Evolutionary conservation across 35 echinoderm and acorn worm genomes (phyloP).

Genomic region (Lytechinus variegatus): DNA sequence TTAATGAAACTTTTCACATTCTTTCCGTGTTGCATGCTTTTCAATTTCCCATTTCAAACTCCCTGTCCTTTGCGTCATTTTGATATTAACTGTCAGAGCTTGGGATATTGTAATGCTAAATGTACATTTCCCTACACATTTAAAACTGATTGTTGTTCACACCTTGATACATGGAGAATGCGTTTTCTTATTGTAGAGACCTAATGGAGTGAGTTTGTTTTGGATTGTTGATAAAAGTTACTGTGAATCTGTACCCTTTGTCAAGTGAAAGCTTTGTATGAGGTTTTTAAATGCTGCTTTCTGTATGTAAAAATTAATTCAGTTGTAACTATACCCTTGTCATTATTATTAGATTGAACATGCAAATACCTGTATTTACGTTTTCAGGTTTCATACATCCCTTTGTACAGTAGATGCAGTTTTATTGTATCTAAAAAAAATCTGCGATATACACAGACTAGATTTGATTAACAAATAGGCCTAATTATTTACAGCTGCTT

Average conservation of each 20-base stretch:
- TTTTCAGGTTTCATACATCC: too few species aligned
- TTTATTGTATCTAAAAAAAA: too few species aligned
- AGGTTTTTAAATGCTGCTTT: neutral
- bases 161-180: neutral
- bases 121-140: neutral
- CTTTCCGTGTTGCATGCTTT: conserved; percentile 9
- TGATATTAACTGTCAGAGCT: neutral
- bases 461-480: too few species aligned
- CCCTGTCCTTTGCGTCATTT: conserved; percentile 16
- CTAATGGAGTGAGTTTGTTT: neutral
- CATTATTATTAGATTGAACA: too few species aligned
- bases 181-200: neutral
- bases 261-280: neutral
- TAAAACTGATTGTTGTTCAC: neutral
- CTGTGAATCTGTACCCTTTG: neutral
- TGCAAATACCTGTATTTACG: too few species aligned
- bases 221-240: neutral
- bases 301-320: too few species aligned
- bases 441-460: too few species aligned
- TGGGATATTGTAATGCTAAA: neutral
- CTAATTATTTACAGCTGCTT: neutral
- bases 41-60: neutral
- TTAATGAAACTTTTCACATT: neutral
- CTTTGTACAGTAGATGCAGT: too few species aligned
- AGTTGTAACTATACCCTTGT: too few species aligned